Evolutionary conservation across 2,113 vertebrate genomes (phyloP).

Genomic region (Tetraodon nigroviridis): DNA sequence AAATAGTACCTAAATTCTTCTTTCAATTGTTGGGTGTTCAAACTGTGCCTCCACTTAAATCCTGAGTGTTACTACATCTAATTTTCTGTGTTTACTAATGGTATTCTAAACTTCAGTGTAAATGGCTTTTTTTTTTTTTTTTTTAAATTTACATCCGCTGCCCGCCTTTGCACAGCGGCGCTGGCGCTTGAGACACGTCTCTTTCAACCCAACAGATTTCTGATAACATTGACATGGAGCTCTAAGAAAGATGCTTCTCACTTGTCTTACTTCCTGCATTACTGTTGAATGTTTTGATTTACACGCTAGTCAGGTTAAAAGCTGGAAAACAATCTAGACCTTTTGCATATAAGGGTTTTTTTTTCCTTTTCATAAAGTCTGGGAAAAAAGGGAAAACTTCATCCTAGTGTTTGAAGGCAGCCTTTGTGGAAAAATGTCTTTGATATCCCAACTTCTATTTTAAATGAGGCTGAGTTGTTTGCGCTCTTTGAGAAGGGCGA

Average conservation of each 20-base stretch:
- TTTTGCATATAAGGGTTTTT: conserved; percentile 63
- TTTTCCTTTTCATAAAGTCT: conserved; percentile 44
- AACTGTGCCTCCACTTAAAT: background rate
- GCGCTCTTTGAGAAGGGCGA: conserved; percentile 75
- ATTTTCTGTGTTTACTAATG: conserved; percentile 23
- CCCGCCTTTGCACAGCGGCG: conserved; percentile 29
- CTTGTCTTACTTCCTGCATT: conserved; percentile 62
- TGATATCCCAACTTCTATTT: conserved; percentile 77
- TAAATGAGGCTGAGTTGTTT: conserved; percentile 79
- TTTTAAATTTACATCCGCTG: conserved; percentile 20
- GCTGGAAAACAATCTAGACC: conserved; percentile 69
- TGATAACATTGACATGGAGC: conserved; percentile 55
- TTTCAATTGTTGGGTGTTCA: too few relatives aligned
- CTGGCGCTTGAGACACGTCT: conserved; percentile 37
- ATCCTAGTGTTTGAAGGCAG: conserved; percentile 71
- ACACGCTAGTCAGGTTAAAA: conserved; percentile 72
- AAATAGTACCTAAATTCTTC: too few relatives aligned
- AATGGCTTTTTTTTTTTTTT: conserved; percentile 15
- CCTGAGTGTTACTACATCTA: conserved; percentile 10
- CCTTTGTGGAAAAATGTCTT: conserved; percentile 71
- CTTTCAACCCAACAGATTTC: conserved; percentile 40
- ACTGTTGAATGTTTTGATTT: conserved; percentile 67
- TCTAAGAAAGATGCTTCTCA: conserved; percentile 53
- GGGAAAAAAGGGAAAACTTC: conserved; percentile 58
- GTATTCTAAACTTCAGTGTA: conserved; percentile 9